phyloP scores from a whole-genome alignment of 2,113 vertebrate species.

The Thamnaconus septentrionalis region DNA sequence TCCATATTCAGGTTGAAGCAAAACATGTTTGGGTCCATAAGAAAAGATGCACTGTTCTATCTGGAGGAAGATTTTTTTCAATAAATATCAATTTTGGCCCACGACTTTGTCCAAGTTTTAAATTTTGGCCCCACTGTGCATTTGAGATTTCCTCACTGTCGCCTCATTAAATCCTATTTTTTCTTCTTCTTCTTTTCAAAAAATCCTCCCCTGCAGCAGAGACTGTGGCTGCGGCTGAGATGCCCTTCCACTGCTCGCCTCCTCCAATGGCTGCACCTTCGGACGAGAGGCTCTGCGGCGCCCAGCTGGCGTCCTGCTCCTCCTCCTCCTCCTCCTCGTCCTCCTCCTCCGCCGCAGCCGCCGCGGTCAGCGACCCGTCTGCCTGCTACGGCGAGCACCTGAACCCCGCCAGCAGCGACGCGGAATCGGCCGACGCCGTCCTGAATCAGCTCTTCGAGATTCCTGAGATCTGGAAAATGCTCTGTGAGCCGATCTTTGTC shows the following conservation, averaged over 20 bases:
- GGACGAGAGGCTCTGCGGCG: slow-evolving; percentile 21
- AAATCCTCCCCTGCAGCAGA: slow-evolving; percentile 37
- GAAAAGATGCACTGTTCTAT: too few species aligned
- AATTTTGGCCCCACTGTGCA: too few species aligned
- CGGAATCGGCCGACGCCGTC: slow-evolving; percentile 17
- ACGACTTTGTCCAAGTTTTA: too few species aligned
- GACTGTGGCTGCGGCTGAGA: slow-evolving; percentile 36
- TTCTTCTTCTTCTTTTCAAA: background rate
- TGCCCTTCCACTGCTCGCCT: slow-evolving; percentile 29
- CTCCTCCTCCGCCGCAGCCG: background rate
- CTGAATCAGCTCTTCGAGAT: slow-evolving; percentile 44
- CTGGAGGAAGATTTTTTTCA: too few species aligned
- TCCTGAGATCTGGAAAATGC: background rate
- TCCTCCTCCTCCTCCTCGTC: too few species aligned
- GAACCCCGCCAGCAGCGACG: slow-evolving; percentile 25
- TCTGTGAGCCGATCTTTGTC: slow-evolving; percentile 5
- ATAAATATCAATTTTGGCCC: too few species aligned
- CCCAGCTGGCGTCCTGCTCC: slow-evolving; percentile 5
- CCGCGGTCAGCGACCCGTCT: slow-evolving; percentile 11
- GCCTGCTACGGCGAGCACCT: slow-evolving; percentile 24
- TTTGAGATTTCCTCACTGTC: too few species aligned
- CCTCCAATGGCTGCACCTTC: slow-evolving; percentile 12
- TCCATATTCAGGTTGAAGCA: too few species aligned
- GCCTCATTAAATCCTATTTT: too few species aligned
- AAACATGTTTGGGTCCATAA: too few species aligned